A percentile compares a stretch with the other conserved stretches of the same genome.
Evolutionary conservation across 2,797 vertebrate genomes (phyloP).

Genomic region (Tarsius wallacei): DNA sequence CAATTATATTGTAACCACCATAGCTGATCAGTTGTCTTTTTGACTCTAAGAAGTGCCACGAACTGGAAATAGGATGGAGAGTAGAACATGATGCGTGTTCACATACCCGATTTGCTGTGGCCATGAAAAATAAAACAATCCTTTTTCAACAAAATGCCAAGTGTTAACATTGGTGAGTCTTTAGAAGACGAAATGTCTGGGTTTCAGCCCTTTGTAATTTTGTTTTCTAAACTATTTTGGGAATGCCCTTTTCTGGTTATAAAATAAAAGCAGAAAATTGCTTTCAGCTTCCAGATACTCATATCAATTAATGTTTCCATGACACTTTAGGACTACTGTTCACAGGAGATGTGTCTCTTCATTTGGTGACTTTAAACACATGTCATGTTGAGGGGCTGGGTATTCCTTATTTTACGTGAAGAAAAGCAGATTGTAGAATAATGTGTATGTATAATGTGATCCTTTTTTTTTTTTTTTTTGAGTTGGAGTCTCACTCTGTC

Average conservation of each 20-base stretch:
- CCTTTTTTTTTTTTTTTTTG: not conserved
- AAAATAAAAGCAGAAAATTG: slow-evolving; percentile 66
- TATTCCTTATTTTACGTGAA: not conserved
- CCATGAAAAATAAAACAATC: slow-evolving; percentile 55
- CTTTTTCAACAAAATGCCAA: slow-evolving; percentile 58
- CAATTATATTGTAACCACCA: slow-evolving; percentile 24
- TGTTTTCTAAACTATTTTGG: slow-evolving; percentile 71
- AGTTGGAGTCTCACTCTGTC: too few relatives aligned
- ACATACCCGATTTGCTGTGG: slow-evolving; percentile 63
- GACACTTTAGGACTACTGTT: not conserved
- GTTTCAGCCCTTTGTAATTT: slow-evolving; percentile 64
- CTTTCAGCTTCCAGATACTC: slow-evolving; percentile 21
- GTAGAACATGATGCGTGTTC: slow-evolving; percentile 58
- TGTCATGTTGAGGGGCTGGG: not conserved
- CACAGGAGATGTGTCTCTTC: not conserved
- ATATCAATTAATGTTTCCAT: not conserved
- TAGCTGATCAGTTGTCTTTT: slow-evolving; percentile 75
- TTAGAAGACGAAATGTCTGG: slow-evolving; percentile 40
- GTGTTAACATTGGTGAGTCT: slow-evolving; percentile 4
- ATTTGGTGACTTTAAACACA: not conserved
- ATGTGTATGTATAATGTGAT: not conserved
- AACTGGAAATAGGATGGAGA: slow-evolving; percentile 57
- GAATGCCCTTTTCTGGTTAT: slow-evolving; percentile 61
- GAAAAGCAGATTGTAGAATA: not conserved
- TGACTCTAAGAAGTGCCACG: slow-evolving; percentile 60